These are phyloP conservation scores for Tachysurus fulvidraco DNA, from an alignment of 2,113 vertebrate genomes.

Conservation along the genomic window DNA sequence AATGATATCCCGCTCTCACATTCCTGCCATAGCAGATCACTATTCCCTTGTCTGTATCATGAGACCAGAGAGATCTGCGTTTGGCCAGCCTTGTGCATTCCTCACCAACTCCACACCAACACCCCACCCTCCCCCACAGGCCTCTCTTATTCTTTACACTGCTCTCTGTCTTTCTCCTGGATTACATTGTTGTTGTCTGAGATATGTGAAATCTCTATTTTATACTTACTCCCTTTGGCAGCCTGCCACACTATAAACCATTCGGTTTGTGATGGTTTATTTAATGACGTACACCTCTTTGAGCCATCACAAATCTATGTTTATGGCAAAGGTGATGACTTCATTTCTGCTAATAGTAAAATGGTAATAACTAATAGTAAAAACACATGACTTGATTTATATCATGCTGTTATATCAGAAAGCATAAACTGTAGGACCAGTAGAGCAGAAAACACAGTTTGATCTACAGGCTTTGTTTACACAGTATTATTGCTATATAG, in stretches of 20 bases:
- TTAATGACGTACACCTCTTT: constrained; percentile 48
- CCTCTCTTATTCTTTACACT: constrained; percentile 26
- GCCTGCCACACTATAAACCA: constrained; percentile 36
- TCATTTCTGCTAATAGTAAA: constrained; percentile 29
- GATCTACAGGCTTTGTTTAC: background rate
- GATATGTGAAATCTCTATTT: constrained; percentile 55
- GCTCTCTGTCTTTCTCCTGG: constrained; percentile 22
- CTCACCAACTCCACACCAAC: constrained; percentile 53
- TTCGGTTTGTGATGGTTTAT: constrained; percentile 38
- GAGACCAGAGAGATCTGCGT: constrained; percentile 57
- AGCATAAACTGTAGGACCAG: background rate
- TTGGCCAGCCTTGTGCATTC: constrained; percentile 64
- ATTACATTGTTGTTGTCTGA: constrained; percentile 49
- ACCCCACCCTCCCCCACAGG: background rate
- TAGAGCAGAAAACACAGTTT: background rate
- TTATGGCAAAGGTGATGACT: constrained; percentile 34
- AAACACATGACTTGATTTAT: constrained; percentile 20
- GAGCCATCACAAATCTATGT: constrained; percentile 31
- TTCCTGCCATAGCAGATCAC: constrained; percentile 67
- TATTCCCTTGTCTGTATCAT: constrained; percentile 63
- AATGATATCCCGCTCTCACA: constrained; percentile 71
- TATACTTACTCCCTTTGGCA: constrained; percentile 35
- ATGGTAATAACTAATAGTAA: constrained; percentile 18
- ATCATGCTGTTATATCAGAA: background rate
- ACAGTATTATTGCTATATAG: background rate